Conservation (phyloP, 2,113 vertebrate species). For the Rhodinocichla rosea region DNA sequence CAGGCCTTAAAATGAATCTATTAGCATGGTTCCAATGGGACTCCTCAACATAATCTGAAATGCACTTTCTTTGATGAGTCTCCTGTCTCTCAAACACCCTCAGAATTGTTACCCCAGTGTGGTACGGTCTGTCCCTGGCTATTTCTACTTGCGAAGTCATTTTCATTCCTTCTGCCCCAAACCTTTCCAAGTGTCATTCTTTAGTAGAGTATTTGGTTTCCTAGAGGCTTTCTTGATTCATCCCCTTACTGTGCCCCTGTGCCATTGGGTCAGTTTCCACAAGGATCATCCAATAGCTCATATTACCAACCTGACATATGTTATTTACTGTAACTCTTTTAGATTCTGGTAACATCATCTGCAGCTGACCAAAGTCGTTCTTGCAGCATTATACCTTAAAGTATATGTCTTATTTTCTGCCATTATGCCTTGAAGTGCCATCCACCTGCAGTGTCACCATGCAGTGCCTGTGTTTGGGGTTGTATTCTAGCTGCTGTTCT, state of each 20-base stretch:
- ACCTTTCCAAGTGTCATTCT: not conserved
- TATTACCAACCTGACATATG: not conserved
- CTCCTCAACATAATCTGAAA: not conserved
- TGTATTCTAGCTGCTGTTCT: not conserved
- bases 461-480: not conserved
- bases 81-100: not conserved
- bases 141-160: not conserved
- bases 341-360: not conserved
- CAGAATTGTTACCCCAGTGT: not conserved
- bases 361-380: not conserved
- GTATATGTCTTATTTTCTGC: not conserved
- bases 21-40: not conserved
- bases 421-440: not conserved
- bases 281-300: not conserved
- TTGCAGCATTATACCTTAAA: not conserved
- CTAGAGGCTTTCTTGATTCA: not conserved
- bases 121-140: not conserved
- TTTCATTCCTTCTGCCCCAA: not conserved
- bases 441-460: not conserved
- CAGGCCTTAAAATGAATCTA: not conserved
- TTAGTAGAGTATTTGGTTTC: not conserved
- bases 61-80: not conserved
- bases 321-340: not conserved
- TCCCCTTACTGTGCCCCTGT: not conserved
- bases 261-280: not conserved